Base-by-base conservation (phyloP, 2,888 invertebrate genomes). In the Panopea generosa region DNA sequence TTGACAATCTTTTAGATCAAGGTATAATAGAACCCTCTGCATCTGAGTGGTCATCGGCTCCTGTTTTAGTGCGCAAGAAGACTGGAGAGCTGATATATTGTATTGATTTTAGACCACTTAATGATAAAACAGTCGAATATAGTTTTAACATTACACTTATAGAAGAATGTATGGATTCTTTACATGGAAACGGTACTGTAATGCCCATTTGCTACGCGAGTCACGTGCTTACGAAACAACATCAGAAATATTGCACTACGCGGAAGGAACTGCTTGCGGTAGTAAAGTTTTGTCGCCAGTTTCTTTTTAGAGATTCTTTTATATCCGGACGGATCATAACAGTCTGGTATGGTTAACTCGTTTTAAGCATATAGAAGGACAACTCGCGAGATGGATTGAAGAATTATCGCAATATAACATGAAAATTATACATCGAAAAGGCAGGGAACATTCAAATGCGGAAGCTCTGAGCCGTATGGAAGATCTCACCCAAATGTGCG, bases 31-130 rank as follows among this genome's bases (percentile, higher is more conserved):
- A 53, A n/a, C 26, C 53, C 24, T 53, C 53, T 14, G 40, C 16
- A 2, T 11, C 26, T 1, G 38, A 38, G 22, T 24, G 11, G 26
- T 38, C 38, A 2, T 14, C 29, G 22, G 62, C 38, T 18, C 65
- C 65, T 24, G 65, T 55, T 3, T n/a, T 65, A 24, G 43, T 55
- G 18, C 4, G 55, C 2, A 65, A 65, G 18, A 65, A 65, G 27
- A 26, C 53, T 27, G 26, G 45, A 16, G 45, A 45, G 45, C 2
- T 65, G 11, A 16, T 26, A 3, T 65, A 55, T 18, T 55, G 45
- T 7, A 16, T 45, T 24, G 56, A 65, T 24, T 65, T 26, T 29
- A n/a, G 65, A 22, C 1, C 22, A 4, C 43, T 52, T 3, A 53
- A 53, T 11, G 22, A 11, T 3, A 50, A 50, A 24, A 63, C 53